Evolutionary conservation across 53 echinoderm and acorn worm species (phyloP), one percentile per base, ranked within the genome.

Genomic region (Holothuria leucospilota): DNA sequence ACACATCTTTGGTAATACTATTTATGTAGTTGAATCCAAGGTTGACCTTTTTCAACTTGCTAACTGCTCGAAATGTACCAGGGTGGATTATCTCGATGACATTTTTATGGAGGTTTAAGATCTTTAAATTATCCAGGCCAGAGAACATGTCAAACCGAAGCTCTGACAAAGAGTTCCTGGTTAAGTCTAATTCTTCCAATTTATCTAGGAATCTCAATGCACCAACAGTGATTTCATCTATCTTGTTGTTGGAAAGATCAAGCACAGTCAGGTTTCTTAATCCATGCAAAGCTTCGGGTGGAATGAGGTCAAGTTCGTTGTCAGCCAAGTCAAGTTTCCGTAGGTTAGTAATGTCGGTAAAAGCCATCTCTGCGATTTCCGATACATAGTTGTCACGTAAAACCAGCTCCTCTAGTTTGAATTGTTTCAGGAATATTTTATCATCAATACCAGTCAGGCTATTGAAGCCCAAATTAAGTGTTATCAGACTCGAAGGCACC

Each of bases 271-370:
- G 62, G 13, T 61, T 20, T 34, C 18, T 24, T 38, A 79, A 61
- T 59, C 80, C 80, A 59, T 58, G 53, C 29, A 79, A 27, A 18
- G 80, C 80, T 79, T 79, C 80, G 20, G 80, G 80, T 26, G 80
- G 80, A 27, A 79, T 79, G 20, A 14, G 20, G 29, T 79, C 80
- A 15, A 79, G 80, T 60, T 79, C 80, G 38, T 79, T 79, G 80
- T 34, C 59, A 9, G 80, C 56, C 25, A 79, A 15, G 58, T 79
- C 34, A 5, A 79, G 80, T 28, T 79, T 38, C 21, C 9, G 13
- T 18, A 79, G 80, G 25, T 23, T 53, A 60, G 13, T 60, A 12
- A 61, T 60, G 34, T 79, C 61, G 5, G 62, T 79, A 60, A 79
- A 79, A 11, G 80, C 80, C 60, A 27, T 79, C 6, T 79, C 80